Evolutionary conservation across 2,113 vertebrate genomes (phyloP), one percentile per base, ranked within the genome.

Genomic region (Ailuropoda melanoleuca): DNA sequence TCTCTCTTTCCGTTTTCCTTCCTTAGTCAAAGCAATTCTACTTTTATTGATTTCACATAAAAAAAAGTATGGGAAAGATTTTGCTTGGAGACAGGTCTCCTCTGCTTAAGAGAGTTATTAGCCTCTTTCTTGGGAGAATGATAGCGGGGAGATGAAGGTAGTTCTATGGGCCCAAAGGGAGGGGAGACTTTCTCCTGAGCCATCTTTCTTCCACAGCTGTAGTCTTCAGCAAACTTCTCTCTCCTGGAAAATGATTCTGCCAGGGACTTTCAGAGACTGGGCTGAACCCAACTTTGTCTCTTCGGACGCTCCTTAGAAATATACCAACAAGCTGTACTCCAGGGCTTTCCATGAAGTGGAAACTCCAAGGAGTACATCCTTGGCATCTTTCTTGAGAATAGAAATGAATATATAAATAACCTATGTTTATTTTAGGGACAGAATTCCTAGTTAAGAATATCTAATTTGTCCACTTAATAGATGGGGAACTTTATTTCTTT

Each of bases 401-500:
- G 3, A 90, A 97, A 77, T 39, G 5, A 92, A 68, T 37, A 77
- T 58, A 43, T 68, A 92, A 87, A 74, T 90, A 96, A 77, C 12
- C 29, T n/a, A 29, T 56, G 34, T 26, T 75, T 81, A 64, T n/a
- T 91, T 86, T 75, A 62, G 34, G 34, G 34, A 74, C 31, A 92
- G 66, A 86, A 87, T 85, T 84, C 39, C 68, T 85, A 29, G 11
- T 46, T 29, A 50, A 46, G 68, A 83, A 68, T 15, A 93, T 58
- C 60, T 87, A 46, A 87, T 68, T 80, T 97, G 15, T 84, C 56
- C 34, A 93, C 19, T 88, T 70, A 92, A 26, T 50, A 93, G 31
- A 90, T 29, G 55, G 3, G 23, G 29, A 72, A 43, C 0, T 81
- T 62, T 58, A 66, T 39, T 87, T 84, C 9, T 75, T 78, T 83